Percentiles rank a stretch among this genome's conserved stretches.
phyloP scores from a whole-genome alignment of 2,797 vertebrate species.

The Monodelphis domestica region DNA sequence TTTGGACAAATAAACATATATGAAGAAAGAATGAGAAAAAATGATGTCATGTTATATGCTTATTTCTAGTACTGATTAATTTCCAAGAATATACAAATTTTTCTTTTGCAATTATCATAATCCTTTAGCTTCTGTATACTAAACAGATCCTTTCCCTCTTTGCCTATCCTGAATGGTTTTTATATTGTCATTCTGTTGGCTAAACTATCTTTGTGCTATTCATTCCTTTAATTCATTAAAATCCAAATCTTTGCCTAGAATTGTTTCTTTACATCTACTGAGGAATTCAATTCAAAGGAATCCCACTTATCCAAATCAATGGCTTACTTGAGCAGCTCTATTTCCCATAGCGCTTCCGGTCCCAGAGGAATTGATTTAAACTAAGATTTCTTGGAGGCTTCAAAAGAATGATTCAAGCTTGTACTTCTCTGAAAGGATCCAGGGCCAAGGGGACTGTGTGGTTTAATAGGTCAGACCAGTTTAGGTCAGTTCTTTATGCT shows the following conservation, averaged over 20 bases:
- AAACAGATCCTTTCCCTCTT: background rate
- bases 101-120: constrained; percentile 58
- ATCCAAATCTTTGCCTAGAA: constrained; percentile 24
- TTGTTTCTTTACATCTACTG: constrained; percentile 3
- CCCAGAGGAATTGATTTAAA: background rate
- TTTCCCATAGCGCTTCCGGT: background rate
- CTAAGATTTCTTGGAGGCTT: background rate
- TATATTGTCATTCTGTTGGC: constrained; percentile 3
- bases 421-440: background rate
- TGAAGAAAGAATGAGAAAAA: constrained; percentile 38
- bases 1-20: constrained; percentile 15
- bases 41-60: constrained; percentile 19
- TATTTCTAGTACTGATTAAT: constrained; percentile 37
- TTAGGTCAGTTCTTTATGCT: constrained; percentile 5
- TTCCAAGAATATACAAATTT: constrained; percentile 38
- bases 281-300: constrained; percentile 28
- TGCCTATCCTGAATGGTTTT: constrained; percentile 21
- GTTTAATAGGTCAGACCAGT: constrained; percentile 1
- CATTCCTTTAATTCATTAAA: background rate
- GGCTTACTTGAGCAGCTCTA: background rate
- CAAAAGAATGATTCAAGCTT: constrained; percentile 3
- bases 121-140: constrained; percentile 17
- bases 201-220: constrained; percentile 22
- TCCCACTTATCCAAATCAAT: constrained; percentile 17
- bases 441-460: background rate